Conservation (phyloP, 2,888 invertebrate species). For the Amphipyra tragopoginis region DNA sequence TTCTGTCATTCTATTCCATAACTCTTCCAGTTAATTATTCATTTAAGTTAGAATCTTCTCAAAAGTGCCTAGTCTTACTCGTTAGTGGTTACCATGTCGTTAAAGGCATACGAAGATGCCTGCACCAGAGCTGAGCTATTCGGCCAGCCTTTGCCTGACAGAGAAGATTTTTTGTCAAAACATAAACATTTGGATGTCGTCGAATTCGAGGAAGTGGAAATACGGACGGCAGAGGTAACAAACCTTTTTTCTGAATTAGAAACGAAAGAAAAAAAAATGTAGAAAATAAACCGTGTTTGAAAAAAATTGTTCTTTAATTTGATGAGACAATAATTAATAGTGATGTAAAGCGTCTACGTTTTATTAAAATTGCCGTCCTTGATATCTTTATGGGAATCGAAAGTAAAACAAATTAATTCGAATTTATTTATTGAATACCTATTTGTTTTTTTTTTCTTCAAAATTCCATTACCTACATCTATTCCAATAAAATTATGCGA, state of each 20-base stretch:
- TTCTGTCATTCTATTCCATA: slow-evolving; percentile 15
- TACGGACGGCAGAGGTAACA: slow-evolving; percentile 80
- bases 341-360: not conserved
- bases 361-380: not conserved
- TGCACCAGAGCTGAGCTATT: slow-evolving; percentile 94
- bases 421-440: not conserved
- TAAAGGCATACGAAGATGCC: slow-evolving; percentile 93
- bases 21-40: not conserved
- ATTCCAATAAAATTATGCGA: too few species aligned
- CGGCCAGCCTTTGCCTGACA: slow-evolving; percentile 92
- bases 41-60: not conserved
- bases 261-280: too few species aligned
- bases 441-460: not conserved
- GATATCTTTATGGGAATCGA: too few species aligned
- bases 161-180: slow-evolving; percentile 91
- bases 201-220: slow-evolving; percentile 88
- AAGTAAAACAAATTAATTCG: not conserved
- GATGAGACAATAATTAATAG: not conserved
- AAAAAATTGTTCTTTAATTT: not conserved
- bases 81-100: slow-evolving; percentile 82
- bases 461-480: too few species aligned
- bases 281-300: too few species aligned
- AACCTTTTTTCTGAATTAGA: not conserved
- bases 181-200: slow-evolving; percentile 88
- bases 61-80: slow-evolving; percentile 36